Conservation (phyloP, 2,797 vertebrate species). For the Propithecus deckenii region DNA sequence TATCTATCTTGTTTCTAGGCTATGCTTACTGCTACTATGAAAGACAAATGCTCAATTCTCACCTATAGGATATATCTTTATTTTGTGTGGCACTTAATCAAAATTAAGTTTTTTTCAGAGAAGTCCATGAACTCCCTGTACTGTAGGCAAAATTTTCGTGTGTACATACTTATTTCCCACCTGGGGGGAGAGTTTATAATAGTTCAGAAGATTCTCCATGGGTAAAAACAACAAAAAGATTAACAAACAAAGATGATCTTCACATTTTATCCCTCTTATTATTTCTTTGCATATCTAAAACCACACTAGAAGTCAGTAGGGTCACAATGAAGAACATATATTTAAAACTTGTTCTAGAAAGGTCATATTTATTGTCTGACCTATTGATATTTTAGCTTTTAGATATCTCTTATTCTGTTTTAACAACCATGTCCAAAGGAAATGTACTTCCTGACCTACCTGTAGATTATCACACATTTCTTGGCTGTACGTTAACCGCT, state of each 20-base stretch:
- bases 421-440: neutral
- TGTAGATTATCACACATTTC: conserved; percentile 98
- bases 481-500: conserved; percentile 98
- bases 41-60: neutral
- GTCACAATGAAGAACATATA: conserved; percentile 17
- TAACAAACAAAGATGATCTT: neutral
- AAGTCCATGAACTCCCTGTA: neutral
- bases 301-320: neutral
- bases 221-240: neutral
- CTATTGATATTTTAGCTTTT: neutral
- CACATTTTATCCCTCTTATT: neutral
- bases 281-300: neutral
- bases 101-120: neutral
- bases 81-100: neutral
- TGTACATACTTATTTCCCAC: neutral
- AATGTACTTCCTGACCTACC: conserved; percentile 84
- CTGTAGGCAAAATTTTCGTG: neutral
- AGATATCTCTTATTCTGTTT: conserved; percentile 11
- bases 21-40: neutral
- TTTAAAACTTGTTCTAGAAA: conserved; percentile 27
- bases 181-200: neutral
- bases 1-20: neutral
- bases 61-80: neutral
- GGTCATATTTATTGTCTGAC: neutral
- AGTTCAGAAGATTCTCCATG: neutral